Percentiles rank a stretch among this genome's conserved stretches.
These are phyloP conservation scores for Corbicula japonica DNA, from an alignment of 2,888 invertebrate species.

Conservation along the genomic window DNA sequence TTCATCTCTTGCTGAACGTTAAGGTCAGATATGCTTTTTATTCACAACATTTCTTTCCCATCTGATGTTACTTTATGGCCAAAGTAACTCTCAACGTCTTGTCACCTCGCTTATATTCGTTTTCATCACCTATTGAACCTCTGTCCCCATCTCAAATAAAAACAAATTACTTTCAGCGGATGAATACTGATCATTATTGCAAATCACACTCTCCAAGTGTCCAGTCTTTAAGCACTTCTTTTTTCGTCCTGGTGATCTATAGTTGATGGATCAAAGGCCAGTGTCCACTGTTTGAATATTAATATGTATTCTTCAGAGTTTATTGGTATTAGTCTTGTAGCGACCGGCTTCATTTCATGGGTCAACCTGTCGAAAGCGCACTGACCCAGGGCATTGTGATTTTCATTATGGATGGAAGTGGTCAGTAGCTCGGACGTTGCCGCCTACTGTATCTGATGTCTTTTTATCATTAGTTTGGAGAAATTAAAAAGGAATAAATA, in stretches of 20 bases:
- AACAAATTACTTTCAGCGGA: constrained; percentile 65
- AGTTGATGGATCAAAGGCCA: constrained; percentile 57
- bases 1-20: too few species aligned
- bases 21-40: too few species aligned
- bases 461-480: constrained; percentile 53
- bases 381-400: constrained; percentile 62
- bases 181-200: constrained; percentile 45
- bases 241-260: constrained; percentile 49
- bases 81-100: constrained; percentile 14
- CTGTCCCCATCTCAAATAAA: constrained; percentile 56
- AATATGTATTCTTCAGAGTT: constrained; percentile 58
- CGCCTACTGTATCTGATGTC: constrained; percentile 63
- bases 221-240: constrained; percentile 27
- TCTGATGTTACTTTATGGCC: constrained; percentile 13
- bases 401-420: constrained; percentile 44
- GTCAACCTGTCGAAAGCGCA: constrained; percentile 57
- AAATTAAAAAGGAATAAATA: constrained; percentile 65
- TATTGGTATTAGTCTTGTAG: constrained; percentile 50
- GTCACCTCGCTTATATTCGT: constrained; percentile 11
- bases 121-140: constrained; percentile 41
- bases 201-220: constrained; percentile 33
- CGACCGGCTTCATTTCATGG: constrained; percentile 54
- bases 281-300: constrained; percentile 56
- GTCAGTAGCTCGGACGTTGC: constrained; percentile 43
- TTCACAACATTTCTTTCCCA: too few species aligned